Evolutionary conservation across 2,888 invertebrate species (phyloP), one percentile per base, ranked within the genome.

Genomic region (Parapristionchus giblindavisi): DNA sequence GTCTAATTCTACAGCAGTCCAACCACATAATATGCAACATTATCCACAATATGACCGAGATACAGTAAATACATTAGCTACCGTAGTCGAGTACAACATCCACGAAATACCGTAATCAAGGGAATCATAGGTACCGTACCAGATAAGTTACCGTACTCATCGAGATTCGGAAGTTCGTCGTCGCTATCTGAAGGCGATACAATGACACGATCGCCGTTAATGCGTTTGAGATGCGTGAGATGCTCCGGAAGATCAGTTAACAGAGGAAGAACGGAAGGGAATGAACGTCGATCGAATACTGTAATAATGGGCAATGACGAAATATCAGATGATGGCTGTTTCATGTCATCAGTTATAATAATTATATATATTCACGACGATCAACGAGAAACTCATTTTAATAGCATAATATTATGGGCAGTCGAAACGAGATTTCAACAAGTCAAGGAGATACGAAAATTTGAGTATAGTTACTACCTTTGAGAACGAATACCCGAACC

Each of bases 101-200:
- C 27, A 24, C 34, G 17, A 24, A n/a, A 54, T 24, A 54, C 43
- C 6, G 24, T 54, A 54, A 43, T 14, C 65, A 38, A 3, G n/a
- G 6, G 36, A 24, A 61, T 52, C 56, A 4, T 29, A 34, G 17
- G 29, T 27, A 6, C 48, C 70, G 24, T 38, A 70, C 70, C 70
- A 54, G 27, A 38, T 6, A 70, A 11, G 3, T 54, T 70, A n/a
- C 70, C 70, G 70, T 70, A 70, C 52, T 70, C 70, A 36, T 54
- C 54, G 24, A 70, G 70, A 72, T 72, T 29, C 24, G 60, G 72
- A 14, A 72, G 58, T 6, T 21, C 51, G 27, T 72, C 43, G 17
- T 72, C 60, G n/a, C 58, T 32, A 29, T 40, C 48, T 21, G 29
- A 58, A 17, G 34, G 21, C 14, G 58, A 60, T 6, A 72, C 72